A percentile compares a stretch with the other conserved stretches of the same genome.
phyloP scores from a whole-genome alignment of 2,113 vertebrate genomes.

The Anguilla rostrata region DNA sequence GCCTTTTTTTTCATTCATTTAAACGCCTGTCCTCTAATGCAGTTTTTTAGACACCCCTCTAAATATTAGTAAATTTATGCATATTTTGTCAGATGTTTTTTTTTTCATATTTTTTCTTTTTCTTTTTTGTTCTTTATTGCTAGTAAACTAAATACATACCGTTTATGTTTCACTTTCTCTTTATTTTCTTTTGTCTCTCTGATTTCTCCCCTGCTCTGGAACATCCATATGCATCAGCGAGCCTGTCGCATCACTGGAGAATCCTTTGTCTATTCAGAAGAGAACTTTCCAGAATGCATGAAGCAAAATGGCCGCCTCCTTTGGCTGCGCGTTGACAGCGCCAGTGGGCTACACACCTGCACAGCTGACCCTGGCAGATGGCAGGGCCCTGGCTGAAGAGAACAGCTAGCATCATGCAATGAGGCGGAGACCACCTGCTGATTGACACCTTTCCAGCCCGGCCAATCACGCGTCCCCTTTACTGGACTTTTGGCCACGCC shows the following conservation, averaged over 20 bases:
- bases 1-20: constrained; percentile 21
- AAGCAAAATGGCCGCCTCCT: too few species aligned
- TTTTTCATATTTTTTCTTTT: background rate
- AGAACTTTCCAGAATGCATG: too few species aligned
- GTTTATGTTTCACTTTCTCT: too few species aligned
- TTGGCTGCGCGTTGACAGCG: background rate
- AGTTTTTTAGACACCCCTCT: background rate
- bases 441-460: too few species aligned
- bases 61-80: background rate
- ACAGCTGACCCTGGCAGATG: background rate
- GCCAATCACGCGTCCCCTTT: too few species aligned
- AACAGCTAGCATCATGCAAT: background rate
- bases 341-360: background rate
- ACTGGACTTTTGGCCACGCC: too few species aligned
- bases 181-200: background rate
- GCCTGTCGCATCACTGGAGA: background rate
- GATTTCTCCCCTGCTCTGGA: background rate
- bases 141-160: background rate
- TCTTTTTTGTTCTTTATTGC: background rate
- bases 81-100: background rate
- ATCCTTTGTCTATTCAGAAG: background rate
- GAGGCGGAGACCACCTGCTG: background rate
- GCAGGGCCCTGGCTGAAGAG: background rate
- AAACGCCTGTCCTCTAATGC: background rate
- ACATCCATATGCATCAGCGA: background rate